Conservation (phyloP, 2,888 invertebrate genomes). For the Bombylius discolor region DNA sequence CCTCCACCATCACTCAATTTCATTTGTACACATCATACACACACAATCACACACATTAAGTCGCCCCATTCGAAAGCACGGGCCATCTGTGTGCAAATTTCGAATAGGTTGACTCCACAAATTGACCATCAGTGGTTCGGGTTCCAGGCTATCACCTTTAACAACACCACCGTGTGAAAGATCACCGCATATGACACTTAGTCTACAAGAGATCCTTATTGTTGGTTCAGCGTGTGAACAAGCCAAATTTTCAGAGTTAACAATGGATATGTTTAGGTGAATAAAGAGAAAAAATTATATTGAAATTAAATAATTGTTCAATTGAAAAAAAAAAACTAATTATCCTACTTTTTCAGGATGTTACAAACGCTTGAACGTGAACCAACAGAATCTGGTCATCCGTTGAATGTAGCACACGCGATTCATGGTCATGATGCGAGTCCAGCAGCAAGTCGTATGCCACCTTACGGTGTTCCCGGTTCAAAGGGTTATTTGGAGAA, state of each 20-base stretch:
- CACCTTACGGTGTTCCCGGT: constrained; percentile 41
- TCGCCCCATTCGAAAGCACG: constrained; percentile 37
- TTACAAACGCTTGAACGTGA: constrained; percentile 88
- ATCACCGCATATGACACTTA: constrained; percentile 70
- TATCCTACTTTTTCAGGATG: constrained; percentile 46
- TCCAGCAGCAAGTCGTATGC: constrained; percentile 37
- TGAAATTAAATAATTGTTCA: too few species aligned
- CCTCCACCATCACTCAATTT: background rate
- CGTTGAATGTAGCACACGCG: constrained; percentile 37
- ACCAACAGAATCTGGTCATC: constrained; percentile 69
- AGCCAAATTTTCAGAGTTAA: constrained; percentile 91
- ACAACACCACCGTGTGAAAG: constrained; percentile 82
- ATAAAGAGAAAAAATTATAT: background rate
- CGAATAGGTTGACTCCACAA: constrained; percentile 36
- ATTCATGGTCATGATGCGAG: constrained; percentile 38
- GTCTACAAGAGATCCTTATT: constrained; percentile 85
- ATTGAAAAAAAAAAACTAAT: too few species aligned
- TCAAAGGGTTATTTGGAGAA: constrained; percentile 52
- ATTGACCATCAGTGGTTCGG: constrained; percentile 37
- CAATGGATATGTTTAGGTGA: constrained; percentile 84
- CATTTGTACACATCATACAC: constrained; percentile 20
- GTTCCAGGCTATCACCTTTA: constrained; percentile 60
- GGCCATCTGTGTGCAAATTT: constrained; percentile 32
- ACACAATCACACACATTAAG: constrained; percentile 14
- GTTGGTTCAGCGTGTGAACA: constrained; percentile 89